Conservation (phyloP, 2,113 vertebrate species). For the Proteles cristata region DNA sequence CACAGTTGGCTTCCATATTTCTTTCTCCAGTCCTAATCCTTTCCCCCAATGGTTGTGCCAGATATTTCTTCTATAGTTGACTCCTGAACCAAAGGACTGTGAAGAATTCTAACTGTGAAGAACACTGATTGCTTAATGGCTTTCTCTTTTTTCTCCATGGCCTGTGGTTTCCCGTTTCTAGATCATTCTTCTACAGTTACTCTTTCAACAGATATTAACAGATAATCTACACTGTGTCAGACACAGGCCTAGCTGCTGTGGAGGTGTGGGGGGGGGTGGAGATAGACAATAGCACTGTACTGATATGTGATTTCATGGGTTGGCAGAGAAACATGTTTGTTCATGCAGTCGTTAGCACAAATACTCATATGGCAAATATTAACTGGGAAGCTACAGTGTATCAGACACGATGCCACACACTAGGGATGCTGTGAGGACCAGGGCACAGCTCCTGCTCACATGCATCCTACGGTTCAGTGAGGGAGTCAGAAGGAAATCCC, state of each 20-base stretch:
- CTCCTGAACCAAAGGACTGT: background rate
- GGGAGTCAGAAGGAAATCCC: background rate
- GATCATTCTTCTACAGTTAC: background rate
- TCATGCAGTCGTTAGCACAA: background rate
- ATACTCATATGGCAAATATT: background rate
- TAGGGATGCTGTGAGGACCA: background rate
- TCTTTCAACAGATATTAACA: conserved; percentile 28
- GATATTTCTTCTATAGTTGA: background rate
- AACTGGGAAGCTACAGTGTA: background rate
- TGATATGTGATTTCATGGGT: background rate
- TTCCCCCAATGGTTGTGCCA: background rate
- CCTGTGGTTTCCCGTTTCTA: background rate
- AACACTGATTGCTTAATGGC: background rate
- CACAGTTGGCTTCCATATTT: background rate
- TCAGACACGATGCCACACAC: background rate
- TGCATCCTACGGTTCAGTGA: background rate
- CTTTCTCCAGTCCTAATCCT: background rate
- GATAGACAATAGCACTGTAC: background rate
- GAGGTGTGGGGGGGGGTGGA: background rate
- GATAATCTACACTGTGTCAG: background rate
- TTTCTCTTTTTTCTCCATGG: conserved; percentile 3
- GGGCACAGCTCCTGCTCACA: background rate
- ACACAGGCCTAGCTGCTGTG: background rate
- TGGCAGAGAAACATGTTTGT: background rate
- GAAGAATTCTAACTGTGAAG: background rate